phyloP scores from a whole-genome alignment of 2,888 invertebrate genomes.

The Dasypolia templi region DNA sequence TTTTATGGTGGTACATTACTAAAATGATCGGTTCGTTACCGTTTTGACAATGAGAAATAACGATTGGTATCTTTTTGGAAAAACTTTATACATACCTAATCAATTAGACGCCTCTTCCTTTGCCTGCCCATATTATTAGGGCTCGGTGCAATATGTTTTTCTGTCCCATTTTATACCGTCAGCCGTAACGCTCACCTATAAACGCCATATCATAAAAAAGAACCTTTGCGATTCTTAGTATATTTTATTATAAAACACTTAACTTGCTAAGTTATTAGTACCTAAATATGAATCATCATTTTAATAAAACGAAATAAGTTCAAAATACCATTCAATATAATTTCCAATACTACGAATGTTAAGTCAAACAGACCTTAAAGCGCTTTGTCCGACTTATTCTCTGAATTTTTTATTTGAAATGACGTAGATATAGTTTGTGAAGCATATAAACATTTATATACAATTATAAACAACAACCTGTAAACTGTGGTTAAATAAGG shows the following conservation, averaged over 20 bases:
- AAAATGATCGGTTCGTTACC: slow-evolving; percentile 23
- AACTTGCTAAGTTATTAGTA: slow-evolving; percentile 11
- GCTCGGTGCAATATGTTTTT: background rate
- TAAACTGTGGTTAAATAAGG: slow-evolving; percentile 26
- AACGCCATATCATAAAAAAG: background rate
- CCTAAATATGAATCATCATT: slow-evolving; percentile 16
- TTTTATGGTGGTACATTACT: slow-evolving; percentile 36
- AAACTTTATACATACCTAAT: background rate
- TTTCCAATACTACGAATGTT: slow-evolving; percentile 15
- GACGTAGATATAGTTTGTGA: slow-evolving; percentile 9
- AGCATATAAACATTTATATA: background rate
- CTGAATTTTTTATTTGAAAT: slow-evolving; percentile 10
- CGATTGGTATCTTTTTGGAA: background rate
- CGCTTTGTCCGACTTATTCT: slow-evolving; percentile 1
- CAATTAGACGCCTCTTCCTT: background rate
- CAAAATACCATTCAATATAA: slow-evolving; percentile 9
- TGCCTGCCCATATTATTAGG: background rate
- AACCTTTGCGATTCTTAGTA: background rate
- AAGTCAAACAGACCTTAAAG: slow-evolving; percentile 5
- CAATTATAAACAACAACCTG: background rate
- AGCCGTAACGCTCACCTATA: background rate
- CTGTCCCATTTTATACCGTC: background rate
- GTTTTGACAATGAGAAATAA: slow-evolving; percentile 8
- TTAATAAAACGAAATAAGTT: slow-evolving; percentile 13
- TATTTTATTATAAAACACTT: background rate